Conservation (phyloP, 2,888 invertebrate species). For the Tipula lateralis region DNA sequence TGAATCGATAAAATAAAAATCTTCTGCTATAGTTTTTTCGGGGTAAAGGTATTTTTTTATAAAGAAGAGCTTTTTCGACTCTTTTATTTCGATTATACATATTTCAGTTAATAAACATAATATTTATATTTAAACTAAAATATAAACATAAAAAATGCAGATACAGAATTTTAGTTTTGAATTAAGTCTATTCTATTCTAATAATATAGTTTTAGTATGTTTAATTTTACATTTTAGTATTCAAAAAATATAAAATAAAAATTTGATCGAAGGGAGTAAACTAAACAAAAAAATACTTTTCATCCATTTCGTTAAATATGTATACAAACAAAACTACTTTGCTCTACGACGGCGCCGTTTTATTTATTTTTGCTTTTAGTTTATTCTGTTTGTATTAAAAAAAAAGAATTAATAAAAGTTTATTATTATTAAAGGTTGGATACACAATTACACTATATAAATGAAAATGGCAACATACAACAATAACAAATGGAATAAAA, state of each 20-base stretch:
- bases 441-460: slow-evolving; percentile 27
- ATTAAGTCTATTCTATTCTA: background rate
- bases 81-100: background rate
- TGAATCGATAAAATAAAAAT: background rate
- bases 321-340: background rate
- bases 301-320: slow-evolving; percentile 4
- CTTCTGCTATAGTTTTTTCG: background rate
- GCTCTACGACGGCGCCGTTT: slow-evolving; percentile 24
- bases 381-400: slow-evolving; percentile 3
- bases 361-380: background rate
- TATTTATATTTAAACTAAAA: slow-evolving; percentile 1
- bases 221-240: background rate
- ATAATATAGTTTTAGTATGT: background rate
- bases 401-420: slow-evolving; percentile 26
- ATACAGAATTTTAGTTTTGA: background rate
- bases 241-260: background rate
- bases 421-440: slow-evolving; percentile 27
- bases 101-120: slow-evolving; percentile 11
- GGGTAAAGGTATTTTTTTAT: background rate
- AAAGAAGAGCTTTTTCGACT: background rate
- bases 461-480: slow-evolving; percentile 21
- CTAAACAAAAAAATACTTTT: background rate
- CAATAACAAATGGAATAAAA: background rate
- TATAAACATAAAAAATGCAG: slow-evolving; percentile 14
- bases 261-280: slow-evolving; percentile 19